These are phyloP conservation scores for Dendrocincla fuliginosa DNA, from an alignment of 2,797 vertebrate genomes.

Conservation along the genomic window DNA sequence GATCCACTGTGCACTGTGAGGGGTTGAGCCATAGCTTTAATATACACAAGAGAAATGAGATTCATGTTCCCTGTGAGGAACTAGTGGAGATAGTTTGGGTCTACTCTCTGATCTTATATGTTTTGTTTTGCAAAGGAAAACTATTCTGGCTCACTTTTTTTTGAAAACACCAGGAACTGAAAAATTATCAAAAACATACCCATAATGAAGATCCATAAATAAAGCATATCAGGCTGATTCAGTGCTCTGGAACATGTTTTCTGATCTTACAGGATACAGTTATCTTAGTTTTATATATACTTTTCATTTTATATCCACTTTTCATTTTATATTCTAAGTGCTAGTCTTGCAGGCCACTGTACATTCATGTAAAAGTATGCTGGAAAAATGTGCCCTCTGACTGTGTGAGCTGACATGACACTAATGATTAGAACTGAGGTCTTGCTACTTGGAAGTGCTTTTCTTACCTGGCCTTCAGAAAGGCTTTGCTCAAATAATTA, in stretches of 20 bases:
- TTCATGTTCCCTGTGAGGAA: not conserved
- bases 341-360: not conserved
- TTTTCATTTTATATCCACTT: not conserved
- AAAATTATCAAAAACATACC: not conserved
- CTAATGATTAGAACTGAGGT: not conserved
- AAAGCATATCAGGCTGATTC: not conserved
- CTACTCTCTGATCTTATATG: not conserved
- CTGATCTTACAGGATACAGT: not conserved
- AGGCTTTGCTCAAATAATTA: not conserved
- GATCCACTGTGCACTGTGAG: accelerated
- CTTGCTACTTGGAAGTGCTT: not conserved
- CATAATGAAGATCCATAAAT: not conserved
- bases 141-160: not conserved
- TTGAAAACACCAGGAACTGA: not conserved
- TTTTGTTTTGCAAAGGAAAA: not conserved
- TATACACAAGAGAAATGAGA: not conserved
- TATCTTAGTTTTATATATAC: not conserved
- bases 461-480: not conserved
- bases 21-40: not conserved
- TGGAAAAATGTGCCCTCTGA: not conserved
- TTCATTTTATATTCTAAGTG: not conserved
- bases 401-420: accelerated
- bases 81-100: not conserved
- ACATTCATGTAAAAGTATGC: accelerated
- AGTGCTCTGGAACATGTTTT: not conserved